Percentiles rank a stretch among this genome's conserved stretches.
phyloP scores from a whole-genome alignment of 2,797 vertebrate species.

The Sebastes oblongus region DNA sequence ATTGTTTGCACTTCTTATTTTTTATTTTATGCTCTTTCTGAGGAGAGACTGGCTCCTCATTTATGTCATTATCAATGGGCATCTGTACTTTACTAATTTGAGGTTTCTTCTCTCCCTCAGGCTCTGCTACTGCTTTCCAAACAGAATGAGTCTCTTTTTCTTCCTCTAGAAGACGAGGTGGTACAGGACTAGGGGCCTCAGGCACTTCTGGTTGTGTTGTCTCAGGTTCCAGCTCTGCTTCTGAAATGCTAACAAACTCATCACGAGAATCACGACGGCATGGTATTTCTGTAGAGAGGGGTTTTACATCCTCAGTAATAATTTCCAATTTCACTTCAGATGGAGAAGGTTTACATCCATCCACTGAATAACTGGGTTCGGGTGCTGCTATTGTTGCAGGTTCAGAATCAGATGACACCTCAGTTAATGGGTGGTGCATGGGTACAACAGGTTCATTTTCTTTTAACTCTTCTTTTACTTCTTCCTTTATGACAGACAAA shows the following conservation, averaged over 20 bases:
- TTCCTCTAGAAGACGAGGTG: constrained; percentile 58
- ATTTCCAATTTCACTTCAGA: constrained; percentile 69
- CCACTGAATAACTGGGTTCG: constrained; percentile 61
- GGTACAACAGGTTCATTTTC: constrained; percentile 55
- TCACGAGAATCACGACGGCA: constrained; percentile 80
- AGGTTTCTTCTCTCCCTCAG: constrained; percentile 70
- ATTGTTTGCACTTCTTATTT: constrained; percentile 89
- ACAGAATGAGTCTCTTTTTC: constrained; percentile 71
- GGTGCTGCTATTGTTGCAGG: constrained; percentile 56
- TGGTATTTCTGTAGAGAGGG: constrained; percentile 68
- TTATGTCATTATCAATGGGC: constrained; percentile 71
- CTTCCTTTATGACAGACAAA: constrained; percentile 46
- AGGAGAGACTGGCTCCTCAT: constrained; percentile 80
- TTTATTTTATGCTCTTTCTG: constrained; percentile 86
- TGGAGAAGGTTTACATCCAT: constrained; percentile 41
- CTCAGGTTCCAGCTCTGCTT: constrained; percentile 69
- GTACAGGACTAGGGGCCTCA: constrained; percentile 60
- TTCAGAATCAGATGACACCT: constrained; percentile 56
- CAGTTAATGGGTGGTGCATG: constrained; percentile 24
- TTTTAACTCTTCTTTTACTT: constrained; percentile 66
- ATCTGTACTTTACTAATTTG: constrained; percentile 67
- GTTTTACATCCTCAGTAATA: constrained; percentile 63
- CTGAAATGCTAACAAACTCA: constrained; percentile 73
- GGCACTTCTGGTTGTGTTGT: constrained; percentile 54
- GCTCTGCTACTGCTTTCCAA: constrained; percentile 52